Evolutionary conservation across 2,888 invertebrate genomes (phyloP), one percentile per base, ranked within the genome.

Genomic region (Polylopha cassiicola): DNA sequence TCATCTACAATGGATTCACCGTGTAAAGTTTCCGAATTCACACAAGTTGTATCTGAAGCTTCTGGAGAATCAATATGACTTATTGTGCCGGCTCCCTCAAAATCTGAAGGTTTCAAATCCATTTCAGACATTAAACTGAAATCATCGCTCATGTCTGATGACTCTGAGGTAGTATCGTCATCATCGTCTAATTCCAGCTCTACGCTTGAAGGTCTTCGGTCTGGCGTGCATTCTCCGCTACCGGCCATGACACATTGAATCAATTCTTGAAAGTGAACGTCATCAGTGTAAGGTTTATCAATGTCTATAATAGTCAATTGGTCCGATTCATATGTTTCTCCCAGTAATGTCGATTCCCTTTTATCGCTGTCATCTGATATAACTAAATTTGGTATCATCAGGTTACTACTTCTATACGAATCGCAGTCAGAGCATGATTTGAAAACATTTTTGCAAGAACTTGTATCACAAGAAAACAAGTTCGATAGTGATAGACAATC

Each of bases 1-100:
- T 93, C 93, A 50, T 93, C 93, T 81, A 92, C 89, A 17, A 93
- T 87, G 30, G 92, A 92, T 67, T 93, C 94, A 3, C 93, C 93
- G 43, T 91, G 92, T 51, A 92, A 85, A 3, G 90, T 88, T 60
- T 93, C 93, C n/a, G 90, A 91, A 51, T 89, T 89, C 17, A 87
- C 81, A 37, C 86, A 86, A 2, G 90, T 90, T 5, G 90, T 89
- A 47, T 95, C 94, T 3, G 93, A 93, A 6, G 89, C 87, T 78
- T 94, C 94, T 0, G 94, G 93, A 0, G 94, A 94, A 65, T 95
- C 94, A 36, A 94, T 94, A 60, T 95, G 94, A 6, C 90, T 90
- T 32, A 94, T 91, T 49, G 88, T 88, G 60, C 78, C 78, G 8
- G 77, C 77, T 32, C 87, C 87, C 39, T 81, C 78, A 2, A 62